Conservation (phyloP, 92 coral and sea anemone species). For the Zoanthus sansibaricus region DNA sequence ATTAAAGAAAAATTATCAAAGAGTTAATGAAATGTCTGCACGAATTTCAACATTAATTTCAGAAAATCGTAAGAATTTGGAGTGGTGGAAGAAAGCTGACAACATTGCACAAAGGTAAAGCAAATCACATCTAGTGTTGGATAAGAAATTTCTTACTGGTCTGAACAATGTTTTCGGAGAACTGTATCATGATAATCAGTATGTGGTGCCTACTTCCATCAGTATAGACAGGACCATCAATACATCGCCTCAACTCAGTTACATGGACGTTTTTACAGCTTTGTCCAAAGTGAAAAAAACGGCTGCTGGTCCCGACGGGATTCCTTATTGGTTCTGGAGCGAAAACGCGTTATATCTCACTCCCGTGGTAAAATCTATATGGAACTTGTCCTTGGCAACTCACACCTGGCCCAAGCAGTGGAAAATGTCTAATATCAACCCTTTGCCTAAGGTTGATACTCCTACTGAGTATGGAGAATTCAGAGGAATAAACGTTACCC, state of each 20-base stretch:
- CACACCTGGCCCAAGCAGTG: background rate
- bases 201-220: no score
- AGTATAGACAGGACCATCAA: background rate
- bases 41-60: background rate
- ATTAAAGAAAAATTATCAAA: background rate
- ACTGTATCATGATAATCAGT: background rate
- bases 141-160: background rate
- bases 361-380: no score
- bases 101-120: background rate
- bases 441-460: constrained; percentile 39
- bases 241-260: background rate
- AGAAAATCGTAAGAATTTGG: no score
- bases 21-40: background rate
- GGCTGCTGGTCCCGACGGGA: no score
- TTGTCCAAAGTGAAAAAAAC: no score
- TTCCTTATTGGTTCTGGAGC: background rate
- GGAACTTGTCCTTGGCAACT: background rate
- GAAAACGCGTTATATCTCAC: constrained; percentile 43
- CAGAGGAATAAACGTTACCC: background rate
- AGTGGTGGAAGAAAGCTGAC: background rate
- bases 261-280: background rate
- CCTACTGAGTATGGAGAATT: background rate
- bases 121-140: background rate
- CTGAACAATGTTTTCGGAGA: background rate
- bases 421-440: background rate